Conservation (phyloP, 2,113 vertebrate species). For the Spea bombifrons region DNA sequence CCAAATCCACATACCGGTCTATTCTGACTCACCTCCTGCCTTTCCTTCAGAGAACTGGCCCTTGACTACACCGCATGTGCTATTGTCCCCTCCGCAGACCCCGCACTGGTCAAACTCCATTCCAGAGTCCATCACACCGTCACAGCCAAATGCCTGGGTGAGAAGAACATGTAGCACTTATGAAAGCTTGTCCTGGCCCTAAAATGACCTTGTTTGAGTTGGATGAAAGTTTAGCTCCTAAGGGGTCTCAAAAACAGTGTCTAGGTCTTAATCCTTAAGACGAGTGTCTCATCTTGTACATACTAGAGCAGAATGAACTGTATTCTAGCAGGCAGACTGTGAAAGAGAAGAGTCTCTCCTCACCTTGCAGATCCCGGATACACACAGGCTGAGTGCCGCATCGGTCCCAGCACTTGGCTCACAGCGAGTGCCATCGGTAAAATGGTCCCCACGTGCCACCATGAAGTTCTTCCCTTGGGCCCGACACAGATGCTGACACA, state of each 20-base stretch:
- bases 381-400: constrained; percentile 67
- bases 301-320: too few relatives aligned
- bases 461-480: constrained; percentile 78
- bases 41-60: constrained; percentile 75
- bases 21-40: constrained; percentile 71
- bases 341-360: not conserved
- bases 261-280: too few relatives aligned
- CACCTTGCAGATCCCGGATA: constrained; percentile 83
- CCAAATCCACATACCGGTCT: not conserved
- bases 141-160: constrained; percentile 83
- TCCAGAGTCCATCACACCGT: constrained; percentile 78
- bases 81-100: constrained; percentile 83
- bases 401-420: constrained; percentile 56
- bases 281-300: too few relatives aligned
- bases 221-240: too few relatives aligned
- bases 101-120: constrained; percentile 74
- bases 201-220: too few relatives aligned
- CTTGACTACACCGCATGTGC: constrained; percentile 68
- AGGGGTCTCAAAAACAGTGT: too few relatives aligned
- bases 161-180: constrained; percentile 7
- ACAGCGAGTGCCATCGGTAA: constrained; percentile 89
- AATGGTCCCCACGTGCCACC: constrained; percentile 76
- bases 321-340: too few relatives aligned
- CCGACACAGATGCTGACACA: constrained; percentile 83
- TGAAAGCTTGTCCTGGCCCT: too few relatives aligned